Percentiles rank a stretch among this genome's conserved stretches.
These are phyloP conservation scores for Drosophila parabipectinata DNA, from an alignment of 1,140 invertebrate species.

Conservation along the genomic window DNA sequence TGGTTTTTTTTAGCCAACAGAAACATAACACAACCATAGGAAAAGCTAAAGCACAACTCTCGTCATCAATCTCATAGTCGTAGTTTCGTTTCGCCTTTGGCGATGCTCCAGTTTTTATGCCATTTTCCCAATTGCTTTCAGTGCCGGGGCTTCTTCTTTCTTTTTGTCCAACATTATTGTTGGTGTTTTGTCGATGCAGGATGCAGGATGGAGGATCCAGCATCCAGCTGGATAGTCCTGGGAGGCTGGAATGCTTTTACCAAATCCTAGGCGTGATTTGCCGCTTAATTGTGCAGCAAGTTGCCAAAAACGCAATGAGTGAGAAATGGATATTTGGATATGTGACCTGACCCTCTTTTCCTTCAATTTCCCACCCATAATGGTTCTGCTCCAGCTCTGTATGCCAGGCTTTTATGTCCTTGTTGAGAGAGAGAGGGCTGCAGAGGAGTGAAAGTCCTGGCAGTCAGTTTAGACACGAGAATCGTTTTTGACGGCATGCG, in stretches of 20 bases:
- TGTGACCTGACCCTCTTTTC: slow-evolving; percentile 29
- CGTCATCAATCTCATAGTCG: slow-evolving; percentile 38
- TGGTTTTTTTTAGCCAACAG: slow-evolving; percentile 1
- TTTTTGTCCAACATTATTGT: slow-evolving; percentile 14
- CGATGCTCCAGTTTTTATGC: slow-evolving; percentile 65
- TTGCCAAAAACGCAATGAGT: slow-evolving; percentile 61
- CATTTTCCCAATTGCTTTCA: slow-evolving; percentile 67
- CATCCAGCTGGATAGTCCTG: neutral
- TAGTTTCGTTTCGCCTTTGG: slow-evolving; percentile 51
- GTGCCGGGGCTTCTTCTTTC: slow-evolving; percentile 43
- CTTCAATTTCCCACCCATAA: slow-evolving; percentile 1
- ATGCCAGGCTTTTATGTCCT: slow-evolving; percentile 27
- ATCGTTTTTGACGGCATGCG: slow-evolving; percentile 52
- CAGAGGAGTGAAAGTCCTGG: slow-evolving; percentile 12
- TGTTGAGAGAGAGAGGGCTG: neutral
- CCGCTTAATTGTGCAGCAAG: slow-evolving; percentile 79
- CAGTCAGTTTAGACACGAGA: slow-evolving; percentile 51
- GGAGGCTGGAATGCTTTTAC: slow-evolving; percentile 54
- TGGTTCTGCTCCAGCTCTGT: slow-evolving; percentile 9
- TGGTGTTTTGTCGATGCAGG: slow-evolving; percentile 1
- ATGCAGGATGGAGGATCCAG: neutral
- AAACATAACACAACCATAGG: neutral
- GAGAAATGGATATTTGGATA: slow-evolving; percentile 61
- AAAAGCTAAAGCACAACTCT: neutral
- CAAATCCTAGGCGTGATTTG: slow-evolving; percentile 75